Base-by-base conservation (phyloP, 2,797 vertebrate species). In the Darevskia mixta region DNA sequence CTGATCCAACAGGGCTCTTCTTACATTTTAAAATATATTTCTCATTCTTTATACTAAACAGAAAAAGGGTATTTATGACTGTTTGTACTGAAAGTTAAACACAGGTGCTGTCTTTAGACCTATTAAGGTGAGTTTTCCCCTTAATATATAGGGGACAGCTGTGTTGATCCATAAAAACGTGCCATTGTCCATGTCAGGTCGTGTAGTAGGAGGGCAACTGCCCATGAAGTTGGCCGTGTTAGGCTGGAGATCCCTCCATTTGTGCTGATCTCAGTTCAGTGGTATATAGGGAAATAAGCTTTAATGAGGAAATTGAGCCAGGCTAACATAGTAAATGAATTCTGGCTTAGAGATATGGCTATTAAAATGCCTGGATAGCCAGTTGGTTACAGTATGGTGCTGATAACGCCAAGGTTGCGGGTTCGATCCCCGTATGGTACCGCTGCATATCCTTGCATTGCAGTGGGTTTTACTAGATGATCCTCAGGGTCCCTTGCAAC, bases 341-440 rank as follows among this genome's bases (percentile, higher is more conserved):
- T 76, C 43, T 55, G 82, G 35, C 72, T 90, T 92, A 35, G 38
- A 78, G 80, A 73, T 84, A 92, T 93, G 32, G 5, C 88, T 96
- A 88, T 89, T 92, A 94, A 93, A 41, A 35, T 92, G 64, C 88
- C 38, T 72, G 49, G 49, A 55, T 55, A 55, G 13, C 49, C 49
- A 15, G 49, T 55, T 55, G 49, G 49, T 55, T 55, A 55, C 49
- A 55, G 11, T 15, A 55, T 15, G 49, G 49, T 15, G 13, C 49
- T 55, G 49, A 55, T 55, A 55, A 55, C 1, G 3, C 13, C 49
- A 55, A 55, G 49, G 49, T 55, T 55, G 49, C 1, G 13, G 49
- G 49, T 55, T 55, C 1, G 49, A 55, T 55, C 49, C 13, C 13
- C 13, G 3, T 55, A 55, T 55, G 49, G 49, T 55, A 55, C 49